Base-by-base conservation (phyloP, 2,797 vertebrate genomes). In the Enteromius trimaculatus region DNA sequence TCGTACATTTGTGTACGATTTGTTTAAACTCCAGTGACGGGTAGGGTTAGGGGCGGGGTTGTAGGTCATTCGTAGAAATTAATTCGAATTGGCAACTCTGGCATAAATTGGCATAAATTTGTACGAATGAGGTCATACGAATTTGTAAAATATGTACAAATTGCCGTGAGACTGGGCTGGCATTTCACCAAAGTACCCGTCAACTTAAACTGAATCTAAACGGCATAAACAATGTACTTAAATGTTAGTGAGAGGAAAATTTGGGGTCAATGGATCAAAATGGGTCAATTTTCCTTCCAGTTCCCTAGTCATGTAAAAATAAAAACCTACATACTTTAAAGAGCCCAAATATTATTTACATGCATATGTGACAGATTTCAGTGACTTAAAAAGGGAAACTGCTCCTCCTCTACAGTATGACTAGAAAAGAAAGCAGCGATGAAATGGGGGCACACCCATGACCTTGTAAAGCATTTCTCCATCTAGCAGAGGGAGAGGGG, bases 301-400 rank as follows among this genome's bases (percentile, higher is more conserved):
- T 77, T 74, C 62, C 74, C 69, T 16, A 83, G 29, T 51, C 14
- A 44, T 65, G 26, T 49, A 37, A 71, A 49, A 74, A 13, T 44
- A 13, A 39, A 53, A n/a, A 9, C 23, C 1, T 9, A n/a, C 7
- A 44, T 65, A 31, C 21, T 64, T 86, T 55, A 31, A 88, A 85
- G 89, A 87, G 87, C 90, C 87, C 88, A 86, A 55, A 69, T 88
- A 84, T 80, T 80, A 76, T 68, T 83, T 87, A 82, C 75, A 79
- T 85, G 91, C 90, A 94, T 91, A 94, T 91, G 92, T 95, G 93
- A 92, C 94, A 92, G 88, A 85, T 86, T 89, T 90, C 81, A 87
- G 85, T 47, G 60, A 34, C 83, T 80, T 88, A 78, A 87, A 82
- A 88, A 49, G 69, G 62, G 66, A 88, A 89, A 86, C 84, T 47